A percentile compares a stretch with the other conserved stretches of the same genome.
Conservation (phyloP, 2,888 invertebrate genomes). For the Nomada fabriciana region DNA sequence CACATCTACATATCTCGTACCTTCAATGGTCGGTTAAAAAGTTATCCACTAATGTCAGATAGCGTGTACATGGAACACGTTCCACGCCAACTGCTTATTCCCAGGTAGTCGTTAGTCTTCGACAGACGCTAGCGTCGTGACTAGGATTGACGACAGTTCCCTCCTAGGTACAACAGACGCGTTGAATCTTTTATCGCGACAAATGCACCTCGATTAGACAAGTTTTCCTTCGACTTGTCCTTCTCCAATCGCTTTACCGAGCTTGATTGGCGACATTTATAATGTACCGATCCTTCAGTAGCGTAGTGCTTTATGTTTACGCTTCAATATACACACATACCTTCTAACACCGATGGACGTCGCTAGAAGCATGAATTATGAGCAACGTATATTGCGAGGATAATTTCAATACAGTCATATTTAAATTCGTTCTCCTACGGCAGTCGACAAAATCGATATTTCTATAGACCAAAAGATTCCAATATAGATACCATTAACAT, state of each 20-base stretch:
- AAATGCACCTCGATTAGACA: slow-evolving; percentile 56
- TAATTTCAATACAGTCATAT: not conserved
- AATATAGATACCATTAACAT: too few relatives aligned
- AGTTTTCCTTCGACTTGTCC: slow-evolving; percentile 20
- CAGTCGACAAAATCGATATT: too few relatives aligned
- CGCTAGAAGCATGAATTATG: slow-evolving; percentile 29
- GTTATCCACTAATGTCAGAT: slow-evolving; percentile 16
- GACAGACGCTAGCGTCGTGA: slow-evolving; percentile 47
- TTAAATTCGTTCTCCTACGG: too few relatives aligned
- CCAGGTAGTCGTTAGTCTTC: slow-evolving; percentile 65
- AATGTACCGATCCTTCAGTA: slow-evolving; percentile 36
- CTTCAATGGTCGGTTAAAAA: not conserved
- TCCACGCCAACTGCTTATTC: slow-evolving; percentile 47
- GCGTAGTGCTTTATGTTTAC: slow-evolving; percentile 20
- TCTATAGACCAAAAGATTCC: too few relatives aligned
- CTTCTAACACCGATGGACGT: slow-evolving; percentile 17
- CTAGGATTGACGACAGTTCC: slow-evolving; percentile 41
- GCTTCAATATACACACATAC: slow-evolving; percentile 5
- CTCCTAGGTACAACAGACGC: slow-evolving; percentile 27
- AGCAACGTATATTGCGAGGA: not conserved
- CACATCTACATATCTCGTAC: too few relatives aligned
- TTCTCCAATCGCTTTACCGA: not conserved
- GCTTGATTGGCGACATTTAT: slow-evolving; percentile 44
- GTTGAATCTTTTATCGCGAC: slow-evolving; percentile 65
- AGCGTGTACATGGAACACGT: slow-evolving; percentile 32